Conservation (phyloP, 2,797 vertebrate genomes). For the Enteromius radiatus region DNA sequence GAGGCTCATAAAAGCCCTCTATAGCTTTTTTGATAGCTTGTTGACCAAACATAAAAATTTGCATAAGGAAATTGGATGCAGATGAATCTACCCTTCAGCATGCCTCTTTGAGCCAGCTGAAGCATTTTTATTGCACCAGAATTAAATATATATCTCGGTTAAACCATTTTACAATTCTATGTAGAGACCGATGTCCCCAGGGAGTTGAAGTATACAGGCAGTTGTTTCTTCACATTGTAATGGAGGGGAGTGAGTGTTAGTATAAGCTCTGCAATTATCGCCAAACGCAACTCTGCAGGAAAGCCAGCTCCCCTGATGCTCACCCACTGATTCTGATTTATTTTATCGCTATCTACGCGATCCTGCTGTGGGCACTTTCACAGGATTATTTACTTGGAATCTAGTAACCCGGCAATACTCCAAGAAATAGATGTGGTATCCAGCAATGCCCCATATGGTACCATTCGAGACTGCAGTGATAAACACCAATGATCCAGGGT, state of each 20-base stretch:
- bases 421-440: constrained; percentile 23
- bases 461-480: not conserved
- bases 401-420: constrained; percentile 20
- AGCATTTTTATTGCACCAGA: constrained; percentile 14
- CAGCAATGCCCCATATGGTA: not conserved
- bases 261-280: constrained; percentile 49
- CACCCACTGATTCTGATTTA: constrained; percentile 36
- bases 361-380: constrained; percentile 1
- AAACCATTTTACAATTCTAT: constrained; percentile 46
- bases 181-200: constrained; percentile 15
- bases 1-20: constrained; percentile 22
- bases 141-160: constrained; percentile 50
- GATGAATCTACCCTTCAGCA: constrained; percentile 14
- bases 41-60: constrained; percentile 29
- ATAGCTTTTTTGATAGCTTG: constrained; percentile 16
- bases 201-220: constrained; percentile 32
- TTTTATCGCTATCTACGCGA: constrained; percentile 3
- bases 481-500: constrained; percentile 8
- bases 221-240: constrained; percentile 53
- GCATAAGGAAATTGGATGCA: constrained; percentile 39
- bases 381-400: constrained; percentile 29
- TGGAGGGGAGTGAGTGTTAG: constrained; percentile 19
- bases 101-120: constrained; percentile 14
- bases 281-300: constrained; percentile 40
- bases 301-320: constrained; percentile 50